phyloP scores from a whole-genome alignment of 2,888 invertebrate species.

The Caenorhabditis wallacei region DNA sequence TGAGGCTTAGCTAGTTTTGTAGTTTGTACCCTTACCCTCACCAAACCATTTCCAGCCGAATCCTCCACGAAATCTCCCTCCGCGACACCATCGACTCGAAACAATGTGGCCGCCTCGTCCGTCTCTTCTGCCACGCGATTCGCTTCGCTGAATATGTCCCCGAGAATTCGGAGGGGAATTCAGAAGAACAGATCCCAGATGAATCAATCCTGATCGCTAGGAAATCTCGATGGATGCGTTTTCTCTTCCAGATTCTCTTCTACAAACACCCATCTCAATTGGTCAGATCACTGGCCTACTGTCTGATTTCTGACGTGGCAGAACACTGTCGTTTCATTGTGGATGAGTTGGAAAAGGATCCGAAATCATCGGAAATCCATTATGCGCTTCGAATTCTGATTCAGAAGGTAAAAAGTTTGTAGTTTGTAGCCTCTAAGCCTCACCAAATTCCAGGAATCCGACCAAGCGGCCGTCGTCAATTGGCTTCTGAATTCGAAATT shows the following conservation, averaged over 20 bases:
- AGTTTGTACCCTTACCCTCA: too few species aligned
- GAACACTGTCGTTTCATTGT: constrained; percentile 26
- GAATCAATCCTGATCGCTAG: neutral
- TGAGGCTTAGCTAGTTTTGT: constrained; percentile 14
- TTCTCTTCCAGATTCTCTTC: constrained; percentile 22
- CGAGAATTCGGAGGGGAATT: neutral
- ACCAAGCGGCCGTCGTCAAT: constrained; percentile 43
- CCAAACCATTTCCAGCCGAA: constrained; percentile 32
- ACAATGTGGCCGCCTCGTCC: constrained; percentile 41
- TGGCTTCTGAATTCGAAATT: constrained; percentile 55
- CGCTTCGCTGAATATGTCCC: constrained; percentile 23
- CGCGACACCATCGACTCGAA: constrained; percentile 37
- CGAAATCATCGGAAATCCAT: constrained; percentile 12
- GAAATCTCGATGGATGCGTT: constrained; percentile 35
- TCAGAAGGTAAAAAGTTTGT: neutral
- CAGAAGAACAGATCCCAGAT: constrained; percentile 9
- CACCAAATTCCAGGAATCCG: constrained; percentile 14
- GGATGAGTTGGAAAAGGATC: constrained; percentile 34
- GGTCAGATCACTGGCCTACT: constrained; percentile 26
- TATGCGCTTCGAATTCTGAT: constrained; percentile 12
- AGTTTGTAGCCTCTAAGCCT: too few species aligned
- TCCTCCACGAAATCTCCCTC: constrained; percentile 32
- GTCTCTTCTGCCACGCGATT: constrained; percentile 57
- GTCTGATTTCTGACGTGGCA: constrained; percentile 35
- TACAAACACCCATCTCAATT: constrained; percentile 35